A percentile compares a stretch with the other conserved stretches of the same genome.
Evolutionary conservation across 1,140 invertebrate species (phyloP).

Genomic region (Drosophila auraria): DNA sequence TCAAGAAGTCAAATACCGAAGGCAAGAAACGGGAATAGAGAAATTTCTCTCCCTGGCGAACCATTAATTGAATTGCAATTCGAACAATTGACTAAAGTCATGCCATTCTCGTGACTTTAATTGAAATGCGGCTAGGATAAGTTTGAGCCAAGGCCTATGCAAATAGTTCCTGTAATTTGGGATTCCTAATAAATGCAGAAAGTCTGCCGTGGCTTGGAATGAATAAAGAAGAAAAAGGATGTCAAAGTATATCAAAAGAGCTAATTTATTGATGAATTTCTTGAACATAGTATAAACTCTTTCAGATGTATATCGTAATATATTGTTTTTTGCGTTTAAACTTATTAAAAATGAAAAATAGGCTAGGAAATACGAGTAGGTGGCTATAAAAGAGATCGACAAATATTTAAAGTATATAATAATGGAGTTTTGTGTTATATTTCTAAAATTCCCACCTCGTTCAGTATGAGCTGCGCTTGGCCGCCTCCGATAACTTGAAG

Average conservation of each 20-base stretch:
- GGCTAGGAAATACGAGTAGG: not conserved
- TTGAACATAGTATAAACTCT: too few species aligned
- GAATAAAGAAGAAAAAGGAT: too few species aligned
- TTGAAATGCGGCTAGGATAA: conserved; percentile 37
- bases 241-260: not conserved
- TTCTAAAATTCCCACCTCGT: conserved; percentile 9
- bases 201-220: conserved; percentile 8
- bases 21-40: conserved; percentile 27
- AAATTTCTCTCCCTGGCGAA: conserved; percentile 22
- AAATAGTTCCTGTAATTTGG: conserved; percentile 41
- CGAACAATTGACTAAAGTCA: conserved; percentile 64
- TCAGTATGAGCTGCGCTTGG: conserved; percentile 96
- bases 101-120: conserved; percentile 35
- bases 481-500: conserved; percentile 97
- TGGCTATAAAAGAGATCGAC: not conserved
- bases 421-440: not conserved
- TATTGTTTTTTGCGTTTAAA: not conserved
- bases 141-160: conserved; percentile 17
- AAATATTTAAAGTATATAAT: not conserved
- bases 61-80: conserved; percentile 82
- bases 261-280: not conserved
- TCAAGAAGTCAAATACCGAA: conserved; percentile 56
- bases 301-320: too few species aligned
- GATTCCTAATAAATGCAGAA: conserved; percentile 27
- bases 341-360: not conserved